Evolutionary conservation across 2,113 vertebrate species (phyloP).

Genomic region (Grantiella picta): DNA sequence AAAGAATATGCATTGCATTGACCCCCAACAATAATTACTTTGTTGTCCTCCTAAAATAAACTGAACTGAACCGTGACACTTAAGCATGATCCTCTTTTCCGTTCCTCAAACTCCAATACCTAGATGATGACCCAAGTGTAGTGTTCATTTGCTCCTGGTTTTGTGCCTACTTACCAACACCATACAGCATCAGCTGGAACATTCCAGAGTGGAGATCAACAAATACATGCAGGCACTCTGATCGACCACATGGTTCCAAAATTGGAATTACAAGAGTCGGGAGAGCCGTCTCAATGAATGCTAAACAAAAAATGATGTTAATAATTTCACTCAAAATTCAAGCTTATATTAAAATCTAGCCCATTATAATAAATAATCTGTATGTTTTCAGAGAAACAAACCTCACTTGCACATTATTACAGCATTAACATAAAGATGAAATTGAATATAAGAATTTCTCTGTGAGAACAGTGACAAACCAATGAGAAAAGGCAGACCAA

Average conservation of each 20-base stretch:
- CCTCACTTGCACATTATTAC: background rate
- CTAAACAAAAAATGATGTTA: slow-evolving; percentile 68
- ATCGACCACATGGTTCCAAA: slow-evolving; percentile 93
- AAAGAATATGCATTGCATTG: background rate
- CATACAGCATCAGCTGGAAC: slow-evolving; percentile 97
- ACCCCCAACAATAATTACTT: background rate
- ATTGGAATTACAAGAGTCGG: slow-evolving; percentile 94
- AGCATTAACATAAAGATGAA: background rate
- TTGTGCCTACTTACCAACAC: slow-evolving; percentile 84
- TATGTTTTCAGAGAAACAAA: background rate
- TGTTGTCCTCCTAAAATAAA: background rate
- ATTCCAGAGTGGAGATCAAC: slow-evolving; percentile 98
- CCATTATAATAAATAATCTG: background rate
- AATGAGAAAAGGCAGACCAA: background rate
- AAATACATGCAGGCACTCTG: slow-evolving; percentile 96
- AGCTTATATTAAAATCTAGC: background rate
- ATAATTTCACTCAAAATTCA: background rate
- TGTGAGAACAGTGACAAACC: background rate
- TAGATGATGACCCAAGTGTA: background rate
- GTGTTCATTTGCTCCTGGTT: background rate
- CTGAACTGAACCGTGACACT: background rate
- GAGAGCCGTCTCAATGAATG: slow-evolving; percentile 93
- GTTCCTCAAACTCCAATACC: background rate
- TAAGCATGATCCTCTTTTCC: background rate
- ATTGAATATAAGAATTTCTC: background rate